A percentile compares a stretch with the other conserved stretches of the same genome.
phyloP scores from a whole-genome alignment of 2,113 vertebrate species.

The Origma solitaria region DNA sequence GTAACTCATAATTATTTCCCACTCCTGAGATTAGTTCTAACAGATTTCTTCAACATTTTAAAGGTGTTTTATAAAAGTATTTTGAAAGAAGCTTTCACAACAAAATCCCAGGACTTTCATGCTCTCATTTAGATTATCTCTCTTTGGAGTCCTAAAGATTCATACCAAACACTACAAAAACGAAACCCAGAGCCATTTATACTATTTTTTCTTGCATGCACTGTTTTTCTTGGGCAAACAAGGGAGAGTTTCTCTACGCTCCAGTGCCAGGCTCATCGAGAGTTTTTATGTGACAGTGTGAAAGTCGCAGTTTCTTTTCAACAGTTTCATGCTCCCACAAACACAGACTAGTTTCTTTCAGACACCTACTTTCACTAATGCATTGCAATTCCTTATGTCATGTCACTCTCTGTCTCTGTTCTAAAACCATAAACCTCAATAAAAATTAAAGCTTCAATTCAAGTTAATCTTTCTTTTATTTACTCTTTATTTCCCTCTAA shows the following conservation, averaged over 20 bases:
- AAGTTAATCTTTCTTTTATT: not conserved
- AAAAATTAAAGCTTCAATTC: not conserved
- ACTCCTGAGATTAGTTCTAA: not conserved
- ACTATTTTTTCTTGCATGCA: not conserved
- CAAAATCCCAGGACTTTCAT: not conserved
- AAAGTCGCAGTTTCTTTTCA: conserved; percentile 57
- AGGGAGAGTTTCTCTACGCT: not conserved
- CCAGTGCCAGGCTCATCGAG: not conserved
- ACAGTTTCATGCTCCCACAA: conserved; percentile 47
- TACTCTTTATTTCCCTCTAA: not conserved
- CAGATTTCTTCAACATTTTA: not conserved
- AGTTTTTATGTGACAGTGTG: conserved; percentile 39
- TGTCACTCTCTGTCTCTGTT: not conserved
- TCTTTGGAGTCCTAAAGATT: not conserved
- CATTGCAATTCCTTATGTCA: not conserved
- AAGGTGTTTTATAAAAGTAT: not conserved
- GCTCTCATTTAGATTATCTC: not conserved
- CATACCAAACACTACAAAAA: not conserved
- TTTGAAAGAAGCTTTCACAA: not conserved
- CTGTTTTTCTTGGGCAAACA: conserved; percentile 2
- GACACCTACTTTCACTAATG: conserved; percentile 23
- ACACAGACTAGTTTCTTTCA: conserved; percentile 18
- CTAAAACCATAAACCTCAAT: not conserved
- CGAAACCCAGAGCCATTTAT: not conserved
- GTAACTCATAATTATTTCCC: not conserved